These are phyloP conservation scores for Platichthys flesus DNA, from an alignment of 2,113 vertebrate genomes.

Conservation along the genomic window DNA sequence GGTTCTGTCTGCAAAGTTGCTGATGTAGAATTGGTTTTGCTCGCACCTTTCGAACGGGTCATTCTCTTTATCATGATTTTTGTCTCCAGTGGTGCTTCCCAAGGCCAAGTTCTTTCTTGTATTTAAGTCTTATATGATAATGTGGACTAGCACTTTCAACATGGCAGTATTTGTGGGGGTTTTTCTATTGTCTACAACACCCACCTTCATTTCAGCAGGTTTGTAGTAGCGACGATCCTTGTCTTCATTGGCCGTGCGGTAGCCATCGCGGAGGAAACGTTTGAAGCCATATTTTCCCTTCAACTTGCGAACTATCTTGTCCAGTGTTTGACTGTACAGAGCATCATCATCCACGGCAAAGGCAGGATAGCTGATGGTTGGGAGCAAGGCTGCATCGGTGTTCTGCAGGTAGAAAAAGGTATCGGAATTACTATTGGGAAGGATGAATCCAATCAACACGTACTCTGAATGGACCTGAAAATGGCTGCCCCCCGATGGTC, in stretches of 20 bases:
- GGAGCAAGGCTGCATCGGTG: conserved; percentile 93
- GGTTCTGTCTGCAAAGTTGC: not conserved
- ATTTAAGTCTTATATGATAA: not conserved
- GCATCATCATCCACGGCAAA: conserved; percentile 96
- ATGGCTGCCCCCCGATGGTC: not conserved
- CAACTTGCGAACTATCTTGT: conserved; percentile 94
- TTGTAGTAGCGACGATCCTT: conserved; percentile 90
- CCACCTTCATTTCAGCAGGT: conserved; percentile 98
- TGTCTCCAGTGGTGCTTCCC: not conserved
- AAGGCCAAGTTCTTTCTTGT: not conserved
- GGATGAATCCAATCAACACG: not conserved
- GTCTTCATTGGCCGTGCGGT: conserved; percentile 93
- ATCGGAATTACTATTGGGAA: too few relatives aligned
- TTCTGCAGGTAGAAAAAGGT: conserved; percentile 81
- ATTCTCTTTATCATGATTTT: not conserved
- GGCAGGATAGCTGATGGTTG: conserved; percentile 95
- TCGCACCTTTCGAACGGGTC: not conserved
- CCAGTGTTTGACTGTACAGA: conserved; percentile 92
- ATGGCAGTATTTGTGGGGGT: too few relatives aligned
- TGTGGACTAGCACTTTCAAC: too few relatives aligned
- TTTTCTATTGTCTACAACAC: not conserved
- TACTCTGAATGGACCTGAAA: not conserved
- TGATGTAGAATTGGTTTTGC: not conserved
- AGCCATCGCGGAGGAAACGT: conserved; percentile 94
- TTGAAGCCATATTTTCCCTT: conserved; percentile 96